Base-by-base conservation (phyloP, 2,888 invertebrate species). In the Neoitamus cyanurus region DNA sequence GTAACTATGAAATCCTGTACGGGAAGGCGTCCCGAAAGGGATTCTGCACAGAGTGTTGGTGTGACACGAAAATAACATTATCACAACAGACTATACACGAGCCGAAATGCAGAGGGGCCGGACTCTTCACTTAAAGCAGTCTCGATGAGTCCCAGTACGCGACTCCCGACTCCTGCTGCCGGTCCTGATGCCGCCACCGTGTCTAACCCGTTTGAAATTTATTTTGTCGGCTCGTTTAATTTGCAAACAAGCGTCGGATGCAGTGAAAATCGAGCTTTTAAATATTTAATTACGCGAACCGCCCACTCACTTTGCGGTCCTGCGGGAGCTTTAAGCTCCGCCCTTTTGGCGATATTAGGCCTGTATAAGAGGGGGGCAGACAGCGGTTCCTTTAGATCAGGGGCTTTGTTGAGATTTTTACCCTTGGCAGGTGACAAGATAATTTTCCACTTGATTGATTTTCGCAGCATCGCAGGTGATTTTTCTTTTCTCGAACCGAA, bases 401-500 rank as follows among this genome's bases (percentile, higher is more conserved):
- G 68, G 70, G 46, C 68, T 83, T 69, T 34, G 42, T 42, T 72
- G 46, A 42, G 83, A 83, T 70, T 46, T 83, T 83, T 48, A 42
- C 48, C 36, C 73, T 58, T 83, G 83, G 58, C 83, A 83, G 83
- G 83, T 83, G 83, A 83, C 83, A 83, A 75, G 83, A 83, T 48
- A 83, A 83, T 83, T 83, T 83, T 83, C 83, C 72, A 75, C 83
- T 83, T 83, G 83, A 83, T 83, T 83, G 83, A 83, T 83, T 83
- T 83, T 20, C 48, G 25, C 20, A 28, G 58, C 36, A 48, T 83
- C 31, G 34, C 30, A 75, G 70, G 69, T 83, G 70, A 83, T 42
- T 72, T 73, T 73, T 48, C 31, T 58, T 25, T 58, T 58, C 37
- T 70, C 68, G 36, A 25, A 46, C 3, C 30, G 11, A 0, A 11